Base-by-base conservation (phyloP, 1,140 invertebrate genomes). In the Popillia japonica region DNA sequence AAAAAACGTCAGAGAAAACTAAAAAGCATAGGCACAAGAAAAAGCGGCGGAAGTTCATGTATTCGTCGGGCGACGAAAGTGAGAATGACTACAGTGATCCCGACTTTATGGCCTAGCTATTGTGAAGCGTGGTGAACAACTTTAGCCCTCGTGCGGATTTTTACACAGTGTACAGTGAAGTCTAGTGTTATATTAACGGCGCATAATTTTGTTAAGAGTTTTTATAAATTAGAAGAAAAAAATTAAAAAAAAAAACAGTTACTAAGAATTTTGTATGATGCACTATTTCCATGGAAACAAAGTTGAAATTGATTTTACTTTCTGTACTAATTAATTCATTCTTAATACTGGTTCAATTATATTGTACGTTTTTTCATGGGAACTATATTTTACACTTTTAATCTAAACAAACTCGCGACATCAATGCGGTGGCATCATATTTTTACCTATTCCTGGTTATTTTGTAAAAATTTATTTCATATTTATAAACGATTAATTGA, bases 21-120 rank as follows among this genome's bases (percentile, higher is more conserved):
- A 91, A 91, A 83, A 92, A 92, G 85, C 90, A 92, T 79, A 91
- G 91, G 82, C 92, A 93, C 83, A 92, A 93, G 86, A 92, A 93
- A 83, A 90, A 92, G 84, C 89, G 88, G 89, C 89, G 87, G 88
- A 90, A 89, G 81, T 89, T 86, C 76, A 90, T 91, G 68, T 91
- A 89, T 82, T 86, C 85, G 14, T 86, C 84, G 40, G 90, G 90
- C 80, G 91, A 92, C 77, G 91, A 92, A 48, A 92, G 90, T 83
- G 91, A 90, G 76, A 90, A 92, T 81, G 91, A 91, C 80, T 91
- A 88, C 82, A 93, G 92, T 87, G 92, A 94, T 86, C 92, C 92
- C 75, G 92, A 94, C 86, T 93, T 90, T 86, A 87, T 89, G 81
- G 89, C 87, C 79, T 90, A 86, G 81, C 79, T 82, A 72, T 75